Evolutionary conservation across 2,797 vertebrate genomes (phyloP), one percentile per base, ranked within the genome.

Genomic region (Luscinia megarhynchos): DNA sequence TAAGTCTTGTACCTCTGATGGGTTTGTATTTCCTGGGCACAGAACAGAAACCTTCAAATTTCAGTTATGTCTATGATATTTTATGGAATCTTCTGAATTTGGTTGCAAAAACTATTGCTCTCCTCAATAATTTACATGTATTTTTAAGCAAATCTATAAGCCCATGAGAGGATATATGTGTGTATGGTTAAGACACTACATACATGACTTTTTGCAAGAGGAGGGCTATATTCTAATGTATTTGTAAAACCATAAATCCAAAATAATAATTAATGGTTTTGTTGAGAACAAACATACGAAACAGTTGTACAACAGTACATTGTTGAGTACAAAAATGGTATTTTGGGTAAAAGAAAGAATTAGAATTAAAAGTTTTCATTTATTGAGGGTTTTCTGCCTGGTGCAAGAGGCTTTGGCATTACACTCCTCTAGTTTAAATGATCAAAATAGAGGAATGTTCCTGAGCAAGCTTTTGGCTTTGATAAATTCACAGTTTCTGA

Each of bases 41-140:
- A 58, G 26, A 23, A 46, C 3, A 15, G 43, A 84, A 88, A 77
- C 9, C 3, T 84, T 58, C 6, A 10, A 34, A 66, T 74, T 80
- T 43, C 41, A 34, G 12, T 34, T 77, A 9, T 32, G 16, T 34
- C 5, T 55, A 32, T 0, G 0, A 22, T 45, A 50, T 11, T 48
- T 68, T 29, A 67, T 6, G 3, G 15, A 70, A 23, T 43, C 38
- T 57, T 70, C 20, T 12, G 4, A 84, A 75, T 75, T 79, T 55
- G 2, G 6, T 64, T 38, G 15, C 21, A 77, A 69, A 81, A 84
- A 11, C 4, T 87, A 40, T 27, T 59, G 7, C 21, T 72, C 16
- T 70, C 20, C 30, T 63, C 66, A 70, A 67, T 22, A 81, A 10
- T 72, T 81, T 38, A 41, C 3, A 34, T 4, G 3, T 11, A 68